Evolutionary conservation across 1,140 invertebrate species (phyloP).

Genomic region (Cyrtorhinus lividipennis): DNA sequence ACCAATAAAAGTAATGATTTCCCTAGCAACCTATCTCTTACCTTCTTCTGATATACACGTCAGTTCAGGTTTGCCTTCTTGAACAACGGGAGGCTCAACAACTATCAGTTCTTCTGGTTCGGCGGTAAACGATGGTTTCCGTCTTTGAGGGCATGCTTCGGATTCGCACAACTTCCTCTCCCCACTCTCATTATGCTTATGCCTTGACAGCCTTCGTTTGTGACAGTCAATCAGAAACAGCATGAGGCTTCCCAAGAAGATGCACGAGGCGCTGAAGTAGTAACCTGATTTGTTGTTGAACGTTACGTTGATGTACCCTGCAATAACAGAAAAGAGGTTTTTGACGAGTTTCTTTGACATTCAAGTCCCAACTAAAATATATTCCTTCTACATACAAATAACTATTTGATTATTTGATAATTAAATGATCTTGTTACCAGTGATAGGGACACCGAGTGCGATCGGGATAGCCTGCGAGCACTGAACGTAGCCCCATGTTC

Average conservation of each 20-base stretch:
- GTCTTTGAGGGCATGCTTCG: conserved; percentile 39
- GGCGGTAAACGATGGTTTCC: conserved; percentile 41
- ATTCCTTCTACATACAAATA: no score
- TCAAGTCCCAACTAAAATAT: no score
- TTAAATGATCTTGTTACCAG: no score
- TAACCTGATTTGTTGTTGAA: conserved; percentile 61
- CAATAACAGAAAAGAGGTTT: conserved; percentile 18
- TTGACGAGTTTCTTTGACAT: no score
- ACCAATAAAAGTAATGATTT: no score
- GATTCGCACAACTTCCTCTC: conserved; percentile 34
- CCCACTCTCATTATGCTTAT: conserved; percentile 42
- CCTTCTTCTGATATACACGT: conserved; percentile 73
- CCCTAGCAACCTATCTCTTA: no score
- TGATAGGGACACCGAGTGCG: conserved; percentile 70
- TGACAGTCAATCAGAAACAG: conserved; percentile 69
- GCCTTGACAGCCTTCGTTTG: conserved; percentile 45
- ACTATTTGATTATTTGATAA: neutral
- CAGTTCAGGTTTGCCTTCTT: conserved; percentile 48
- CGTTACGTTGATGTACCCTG: conserved; percentile 62
- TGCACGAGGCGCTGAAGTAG: conserved; percentile 65
- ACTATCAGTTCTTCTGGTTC: conserved; percentile 40
- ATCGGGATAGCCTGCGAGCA: conserved; percentile 72
- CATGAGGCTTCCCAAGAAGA: conserved; percentile 54
- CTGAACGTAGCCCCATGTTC: conserved; percentile 82
- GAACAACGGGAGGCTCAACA: conserved; percentile 21